Percentiles rank a stretch among this genome's conserved stretches.
Evolutionary conservation across 2,797 vertebrate species (phyloP).

Genomic region (Clarias laeviceps): DNA sequence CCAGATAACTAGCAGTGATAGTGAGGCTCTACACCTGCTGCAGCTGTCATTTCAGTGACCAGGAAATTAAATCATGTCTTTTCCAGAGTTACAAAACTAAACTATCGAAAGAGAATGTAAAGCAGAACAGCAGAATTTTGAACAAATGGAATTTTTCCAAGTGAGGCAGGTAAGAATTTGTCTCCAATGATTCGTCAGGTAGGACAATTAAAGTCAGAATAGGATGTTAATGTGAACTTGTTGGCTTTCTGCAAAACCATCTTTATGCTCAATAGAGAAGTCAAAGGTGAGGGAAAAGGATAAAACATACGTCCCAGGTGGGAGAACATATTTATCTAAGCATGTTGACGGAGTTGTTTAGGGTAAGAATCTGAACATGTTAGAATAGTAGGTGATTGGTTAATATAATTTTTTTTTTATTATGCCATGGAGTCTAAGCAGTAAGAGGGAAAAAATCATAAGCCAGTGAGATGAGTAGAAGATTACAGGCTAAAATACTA

Average conservation of each 20-base stretch:
- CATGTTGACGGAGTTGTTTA: background rate
- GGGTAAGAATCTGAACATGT: background rate
- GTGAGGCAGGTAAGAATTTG: background rate
- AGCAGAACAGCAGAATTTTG: background rate
- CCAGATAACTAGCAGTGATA: conserved; percentile 4
- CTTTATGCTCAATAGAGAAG: background rate
- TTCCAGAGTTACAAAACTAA: background rate
- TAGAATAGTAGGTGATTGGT: background rate
- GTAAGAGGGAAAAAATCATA: background rate
- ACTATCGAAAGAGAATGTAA: background rate
- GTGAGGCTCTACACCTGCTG: background rate
- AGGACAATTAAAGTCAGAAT: background rate
- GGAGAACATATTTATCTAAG: background rate
- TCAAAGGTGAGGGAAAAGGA: background rate
- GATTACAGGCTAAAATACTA: background rate
- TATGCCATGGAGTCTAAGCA: background rate
- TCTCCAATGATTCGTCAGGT: background rate
- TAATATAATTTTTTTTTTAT: background rate
- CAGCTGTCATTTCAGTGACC: too few species aligned
- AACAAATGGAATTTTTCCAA: background rate
- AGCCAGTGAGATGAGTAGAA: background rate
- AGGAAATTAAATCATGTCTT: background rate
- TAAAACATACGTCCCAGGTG: background rate
- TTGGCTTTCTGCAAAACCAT: background rate
- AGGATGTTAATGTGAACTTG: background rate